phyloP scores from a whole-genome alignment of 92 coral and sea anemone genomes.

The Phenganax subtilis region DNA sequence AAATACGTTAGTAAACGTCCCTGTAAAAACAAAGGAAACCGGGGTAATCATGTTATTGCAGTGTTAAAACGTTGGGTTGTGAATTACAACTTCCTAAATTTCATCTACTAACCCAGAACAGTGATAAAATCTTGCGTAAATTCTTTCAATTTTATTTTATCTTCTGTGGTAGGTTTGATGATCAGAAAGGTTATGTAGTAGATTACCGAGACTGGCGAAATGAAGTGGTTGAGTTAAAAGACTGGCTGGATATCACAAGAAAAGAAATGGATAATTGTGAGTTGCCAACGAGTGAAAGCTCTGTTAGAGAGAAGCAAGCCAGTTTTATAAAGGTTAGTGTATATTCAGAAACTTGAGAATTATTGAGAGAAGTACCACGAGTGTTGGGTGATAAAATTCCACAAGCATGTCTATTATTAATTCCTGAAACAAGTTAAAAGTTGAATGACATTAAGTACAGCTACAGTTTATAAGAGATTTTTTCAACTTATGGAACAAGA shows the following conservation, averaged over 20 bases:
- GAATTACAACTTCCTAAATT: too few relatives aligned
- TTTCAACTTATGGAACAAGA: neutral
- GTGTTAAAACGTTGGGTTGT: too few relatives aligned
- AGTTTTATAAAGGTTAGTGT: slow-evolving; percentile 22
- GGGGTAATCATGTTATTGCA: too few relatives aligned
- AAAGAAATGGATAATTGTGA: slow-evolving; percentile 34
- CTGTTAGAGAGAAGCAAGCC: slow-evolving; percentile 30
- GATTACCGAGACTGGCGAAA: slow-evolving; percentile 35
- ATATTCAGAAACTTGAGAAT: neutral
- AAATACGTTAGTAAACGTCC: too few relatives aligned
- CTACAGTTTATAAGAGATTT: neutral
- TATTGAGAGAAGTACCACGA: too few relatives aligned
- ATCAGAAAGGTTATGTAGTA: slow-evolving; percentile 25
- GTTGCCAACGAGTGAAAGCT: slow-evolving; percentile 29
- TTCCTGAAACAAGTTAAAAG: neutral
- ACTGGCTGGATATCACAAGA: slow-evolving; percentile 21
- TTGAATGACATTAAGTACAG: neutral
- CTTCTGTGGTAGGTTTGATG: slow-evolving; percentile 20
- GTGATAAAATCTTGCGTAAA: too few relatives aligned
- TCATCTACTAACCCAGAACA: too few relatives aligned
- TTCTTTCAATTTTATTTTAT: too few relatives aligned
- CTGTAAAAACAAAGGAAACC: too few relatives aligned
- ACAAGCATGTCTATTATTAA: neutral
- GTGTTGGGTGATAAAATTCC: too few relatives aligned
- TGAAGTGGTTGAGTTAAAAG: slow-evolving; percentile 9